Percentiles rank a stretch among this genome's conserved stretches.
Evolutionary conservation across 2,888 invertebrate genomes (phyloP).

Genomic region (Trachelus iudaicus): DNA sequence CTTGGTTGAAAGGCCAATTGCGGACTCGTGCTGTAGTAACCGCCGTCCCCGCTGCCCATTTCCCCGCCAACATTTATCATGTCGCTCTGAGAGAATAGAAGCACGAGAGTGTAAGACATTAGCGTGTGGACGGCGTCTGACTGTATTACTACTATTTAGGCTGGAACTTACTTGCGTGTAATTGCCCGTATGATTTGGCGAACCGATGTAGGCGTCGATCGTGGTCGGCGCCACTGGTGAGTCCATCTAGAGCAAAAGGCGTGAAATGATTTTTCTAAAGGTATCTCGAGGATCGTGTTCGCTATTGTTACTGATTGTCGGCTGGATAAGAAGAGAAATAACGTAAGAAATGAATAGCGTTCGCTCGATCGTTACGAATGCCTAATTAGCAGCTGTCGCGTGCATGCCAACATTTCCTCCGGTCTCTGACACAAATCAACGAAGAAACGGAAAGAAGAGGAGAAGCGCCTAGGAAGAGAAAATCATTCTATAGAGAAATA

Average conservation of each 20-base stretch:
- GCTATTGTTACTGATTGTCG: no score
- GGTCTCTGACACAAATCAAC: no score
- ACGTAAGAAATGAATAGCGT: not conserved
- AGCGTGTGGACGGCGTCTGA: not conserved
- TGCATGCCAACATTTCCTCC: no score
- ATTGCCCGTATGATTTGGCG: slow-evolving; percentile 63
- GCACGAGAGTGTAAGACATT: slow-evolving; percentile 6
- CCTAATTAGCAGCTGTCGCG: not conserved
- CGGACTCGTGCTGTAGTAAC: slow-evolving; percentile 72
- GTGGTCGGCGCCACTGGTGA: slow-evolving; percentile 63
- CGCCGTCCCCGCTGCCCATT: slow-evolving; percentile 67
- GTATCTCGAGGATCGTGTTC: not conserved
- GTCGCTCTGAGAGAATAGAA: slow-evolving; percentile 49
- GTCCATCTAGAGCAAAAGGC: slow-evolving; percentile 66
- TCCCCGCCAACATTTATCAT: slow-evolving; percentile 66
- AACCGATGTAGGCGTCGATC: slow-evolving; percentile 62
- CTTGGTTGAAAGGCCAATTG: slow-evolving; percentile 63
- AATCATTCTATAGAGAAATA: no score
- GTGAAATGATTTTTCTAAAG: slow-evolving; percentile 10
- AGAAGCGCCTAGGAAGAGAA: no score
- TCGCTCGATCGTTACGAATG: not conserved
- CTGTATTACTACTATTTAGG: not conserved
- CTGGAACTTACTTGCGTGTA: slow-evolving; percentile 59
- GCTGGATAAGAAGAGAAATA: not conserved
- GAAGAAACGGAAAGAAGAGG: no score